phyloP scores from a whole-genome alignment of 2,113 vertebrate genomes.

The Apteryx mantelli region DNA sequence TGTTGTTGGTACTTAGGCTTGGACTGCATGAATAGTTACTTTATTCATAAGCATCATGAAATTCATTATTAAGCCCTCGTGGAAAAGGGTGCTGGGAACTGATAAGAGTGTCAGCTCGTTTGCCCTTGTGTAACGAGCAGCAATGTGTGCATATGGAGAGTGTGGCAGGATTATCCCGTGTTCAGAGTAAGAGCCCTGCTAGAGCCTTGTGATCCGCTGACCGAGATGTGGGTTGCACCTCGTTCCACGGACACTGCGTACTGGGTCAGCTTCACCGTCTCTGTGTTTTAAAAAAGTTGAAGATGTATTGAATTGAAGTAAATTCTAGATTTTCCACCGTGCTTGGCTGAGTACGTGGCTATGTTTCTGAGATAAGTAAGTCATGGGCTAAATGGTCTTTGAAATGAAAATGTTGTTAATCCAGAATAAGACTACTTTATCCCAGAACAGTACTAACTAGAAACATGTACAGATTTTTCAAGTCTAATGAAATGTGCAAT shows the following conservation, averaged over 20 bases:
- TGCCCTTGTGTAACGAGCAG: background rate
- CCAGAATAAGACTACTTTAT: background rate
- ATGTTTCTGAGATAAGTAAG: background rate
- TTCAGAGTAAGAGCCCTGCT: background rate
- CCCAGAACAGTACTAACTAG: background rate
- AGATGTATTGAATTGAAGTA: background rate
- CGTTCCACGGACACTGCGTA: background rate
- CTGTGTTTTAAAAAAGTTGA: background rate
- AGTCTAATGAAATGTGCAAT: background rate
- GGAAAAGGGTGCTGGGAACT: too few relatives aligned
- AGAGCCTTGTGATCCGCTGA: background rate
- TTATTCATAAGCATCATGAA: too few relatives aligned
- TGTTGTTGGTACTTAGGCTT: too few relatives aligned
- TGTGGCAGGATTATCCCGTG: background rate
- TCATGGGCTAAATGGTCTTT: background rate
- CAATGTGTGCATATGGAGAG: too few relatives aligned
- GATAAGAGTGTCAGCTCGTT: too few relatives aligned
- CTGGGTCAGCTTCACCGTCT: background rate
- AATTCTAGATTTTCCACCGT: background rate
- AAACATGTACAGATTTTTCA: background rate
- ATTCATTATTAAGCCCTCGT: too few relatives aligned
- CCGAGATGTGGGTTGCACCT: background rate
- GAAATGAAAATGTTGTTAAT: background rate
- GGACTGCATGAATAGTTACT: too few relatives aligned
- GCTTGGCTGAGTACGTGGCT: background rate